phyloP scores from a whole-genome alignment of 1,140 invertebrate species.

The Oryctes rhinoceros region DNA sequence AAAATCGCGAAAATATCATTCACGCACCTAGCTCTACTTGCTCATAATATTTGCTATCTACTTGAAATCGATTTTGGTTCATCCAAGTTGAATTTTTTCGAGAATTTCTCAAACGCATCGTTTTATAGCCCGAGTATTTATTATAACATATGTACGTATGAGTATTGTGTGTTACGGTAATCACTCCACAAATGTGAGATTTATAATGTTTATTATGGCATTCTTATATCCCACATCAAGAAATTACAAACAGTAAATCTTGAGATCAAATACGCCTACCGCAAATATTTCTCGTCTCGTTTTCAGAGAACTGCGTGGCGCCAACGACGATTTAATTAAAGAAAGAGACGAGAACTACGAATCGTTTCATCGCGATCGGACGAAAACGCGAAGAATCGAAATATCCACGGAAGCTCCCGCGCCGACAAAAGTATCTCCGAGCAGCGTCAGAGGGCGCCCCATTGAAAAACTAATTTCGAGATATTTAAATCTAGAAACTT shows the following conservation, averaged over 20 bases:
- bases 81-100: no score
- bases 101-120: no score
- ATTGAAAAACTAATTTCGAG: slow-evolving; percentile 24
- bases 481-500: slow-evolving; percentile 51
- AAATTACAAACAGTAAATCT: background rate
- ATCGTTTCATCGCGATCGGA: background rate
- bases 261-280: background rate
- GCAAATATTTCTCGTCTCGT: background rate
- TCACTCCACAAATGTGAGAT: background rate
- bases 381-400: background rate
- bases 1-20: no score
- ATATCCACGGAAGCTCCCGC: background rate
- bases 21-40: no score
- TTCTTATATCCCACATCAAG: background rate
- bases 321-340: slow-evolving; percentile 6
- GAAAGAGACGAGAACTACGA: background rate
- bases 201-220: background rate
- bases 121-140: no score
- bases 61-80: no score
- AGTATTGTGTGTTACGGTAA: no score
- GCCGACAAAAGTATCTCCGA: background rate
- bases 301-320: background rate
- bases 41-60: no score
- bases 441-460: background rate
- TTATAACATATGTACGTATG: no score